Evolutionary conservation across 2,797 vertebrate genomes (phyloP), one percentile per base, ranked within the genome.

Genomic region (Lepidocolaptes lacrymiger): DNA sequence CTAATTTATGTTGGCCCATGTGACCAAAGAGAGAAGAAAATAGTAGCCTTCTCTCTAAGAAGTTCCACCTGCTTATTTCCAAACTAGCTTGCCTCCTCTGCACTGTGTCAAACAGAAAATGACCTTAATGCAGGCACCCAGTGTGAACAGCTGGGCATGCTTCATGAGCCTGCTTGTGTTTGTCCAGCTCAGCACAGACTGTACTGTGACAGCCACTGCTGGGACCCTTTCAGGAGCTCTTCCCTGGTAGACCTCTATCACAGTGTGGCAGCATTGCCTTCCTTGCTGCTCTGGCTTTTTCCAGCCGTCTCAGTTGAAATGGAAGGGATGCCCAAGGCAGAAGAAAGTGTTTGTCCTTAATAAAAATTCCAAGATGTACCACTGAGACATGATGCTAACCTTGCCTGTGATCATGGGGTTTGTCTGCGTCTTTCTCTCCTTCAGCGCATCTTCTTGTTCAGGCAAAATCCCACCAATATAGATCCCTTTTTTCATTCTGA

Each of bases 1-100:
- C 69, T 93, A 85, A 93, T 95, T 96, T 95, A 83, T 93, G 39
- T 81, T 89, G 80, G 51, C 36, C 75, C 30, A 26, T 41, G 39
- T 86, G 74, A 85, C 71, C 44, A 88, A 49, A 94, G 52, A 82
- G 41, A 91, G 78, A 80, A 44, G 68, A 89, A 89, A 89, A 81
- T 34, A 86, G 76, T 21, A 74, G 67, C 48, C 17, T n/a, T 46
- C 49, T 89, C 88, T 82, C 32, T 89, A 94, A 89, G 72, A 66
- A 68, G 32, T 95, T 95, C 73, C 79, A 79, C 94, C 87, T 94
- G 91, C 59, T 93, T 39, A 34, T 81, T 93, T 92, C 68, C 74
- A 59, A 92, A 56, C 28, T 51, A 22, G 51, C 36, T 74, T 85
- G 67, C 54, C 64, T 80, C 64, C 51, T 85, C 76, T 89, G 63